Evolutionary conservation across 2,797 vertebrate species (phyloP).

Genomic region (Clarias laeviceps): DNA sequence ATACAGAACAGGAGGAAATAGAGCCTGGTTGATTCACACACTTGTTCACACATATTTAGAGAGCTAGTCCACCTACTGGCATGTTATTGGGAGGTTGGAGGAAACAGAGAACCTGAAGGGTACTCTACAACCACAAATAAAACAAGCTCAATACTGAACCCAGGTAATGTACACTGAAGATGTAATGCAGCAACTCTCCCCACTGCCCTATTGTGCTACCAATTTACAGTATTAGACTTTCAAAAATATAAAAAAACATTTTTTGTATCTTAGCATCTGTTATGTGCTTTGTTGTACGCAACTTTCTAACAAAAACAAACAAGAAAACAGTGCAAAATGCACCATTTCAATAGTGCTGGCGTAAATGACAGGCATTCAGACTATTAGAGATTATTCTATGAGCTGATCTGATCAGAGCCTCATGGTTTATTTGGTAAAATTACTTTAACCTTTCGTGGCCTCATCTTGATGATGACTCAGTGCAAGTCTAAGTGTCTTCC

Average conservation of each 20-base stretch:
- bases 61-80: not conserved
- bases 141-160: not conserved
- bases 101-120: not conserved
- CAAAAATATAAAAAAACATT: not conserved
- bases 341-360: slow-evolving; percentile 19
- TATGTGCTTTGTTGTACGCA: not conserved
- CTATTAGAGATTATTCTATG: slow-evolving; percentile 5
- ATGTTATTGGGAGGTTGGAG: not conserved
- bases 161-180: not conserved
- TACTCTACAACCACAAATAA: not conserved
- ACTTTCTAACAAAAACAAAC: slow-evolving; percentile 2
- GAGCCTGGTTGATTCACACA: not conserved
- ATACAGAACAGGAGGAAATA: too few relatives aligned
- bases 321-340: not conserved
- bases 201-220: not conserved
- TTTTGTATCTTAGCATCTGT: not conserved
- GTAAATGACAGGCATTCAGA: slow-evolving; percentile 12
- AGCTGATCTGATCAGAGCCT: slow-evolving; percentile 31
- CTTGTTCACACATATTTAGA: not conserved
- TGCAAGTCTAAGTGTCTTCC: slow-evolving; percentile 30
- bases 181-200: not conserved
- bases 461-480: slow-evolving; percentile 47
- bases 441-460: slow-evolving; percentile 6
- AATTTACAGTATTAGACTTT: not conserved
- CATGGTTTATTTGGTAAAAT: slow-evolving; percentile 54